These are phyloP conservation scores for Drosophila gunungcola DNA, from an alignment of 1,140 invertebrate genomes.

Conservation along the genomic window DNA sequence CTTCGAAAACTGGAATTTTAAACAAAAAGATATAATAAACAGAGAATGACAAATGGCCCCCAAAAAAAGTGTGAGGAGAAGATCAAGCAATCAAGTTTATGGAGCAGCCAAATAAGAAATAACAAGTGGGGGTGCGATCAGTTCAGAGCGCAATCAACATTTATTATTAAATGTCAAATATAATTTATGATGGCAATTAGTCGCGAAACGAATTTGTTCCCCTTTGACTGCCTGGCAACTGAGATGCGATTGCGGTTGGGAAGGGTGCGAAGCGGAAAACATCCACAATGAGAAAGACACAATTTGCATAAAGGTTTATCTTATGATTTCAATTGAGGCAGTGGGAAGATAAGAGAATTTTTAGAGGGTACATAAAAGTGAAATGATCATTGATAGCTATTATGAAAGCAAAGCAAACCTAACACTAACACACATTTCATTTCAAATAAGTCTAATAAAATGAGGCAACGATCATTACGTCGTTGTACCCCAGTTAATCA, in stretches of 20 bases:
- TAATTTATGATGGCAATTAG: slow-evolving; percentile 65
- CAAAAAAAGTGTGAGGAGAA: slow-evolving; percentile 26
- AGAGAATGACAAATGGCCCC: slow-evolving; percentile 41
- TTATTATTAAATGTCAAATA: slow-evolving; percentile 71
- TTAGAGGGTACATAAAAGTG: background rate
- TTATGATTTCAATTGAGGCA: slow-evolving; percentile 29
- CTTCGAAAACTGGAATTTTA: slow-evolving; percentile 41
- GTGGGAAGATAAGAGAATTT: background rate
- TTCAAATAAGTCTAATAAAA: no score
- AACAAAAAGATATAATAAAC: slow-evolving; percentile 35
- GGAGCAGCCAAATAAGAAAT: slow-evolving; percentile 1
- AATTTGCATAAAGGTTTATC: slow-evolving; percentile 37
- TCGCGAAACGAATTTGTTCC: slow-evolving; percentile 41
- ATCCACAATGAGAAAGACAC: slow-evolving; percentile 1
- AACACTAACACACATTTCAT: no score
- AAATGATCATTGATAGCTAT: background rate
- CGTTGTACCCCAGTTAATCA: background rate
- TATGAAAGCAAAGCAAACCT: background rate
- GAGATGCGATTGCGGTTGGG: slow-evolving; percentile 33
- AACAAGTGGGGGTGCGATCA: slow-evolving; percentile 18
- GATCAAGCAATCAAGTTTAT: slow-evolving; percentile 29
- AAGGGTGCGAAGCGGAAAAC: background rate
- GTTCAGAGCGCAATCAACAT: slow-evolving; percentile 48
- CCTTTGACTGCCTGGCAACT: slow-evolving; percentile 30
- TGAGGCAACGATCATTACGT: no score